Evolutionary conservation across 2,888 invertebrate species (phyloP).

Genomic region (Drosophila quinaria): DNA sequence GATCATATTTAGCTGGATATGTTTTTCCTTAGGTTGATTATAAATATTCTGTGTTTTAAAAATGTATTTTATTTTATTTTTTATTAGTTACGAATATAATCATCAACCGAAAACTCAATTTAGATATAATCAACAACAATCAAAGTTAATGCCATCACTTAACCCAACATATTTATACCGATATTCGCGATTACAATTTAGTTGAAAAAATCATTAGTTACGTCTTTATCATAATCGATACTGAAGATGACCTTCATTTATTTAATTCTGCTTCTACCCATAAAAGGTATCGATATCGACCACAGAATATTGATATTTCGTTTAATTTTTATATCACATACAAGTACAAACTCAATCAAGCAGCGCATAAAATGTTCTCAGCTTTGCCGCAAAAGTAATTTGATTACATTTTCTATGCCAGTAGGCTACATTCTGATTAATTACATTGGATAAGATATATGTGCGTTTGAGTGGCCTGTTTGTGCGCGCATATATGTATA

Average conservation of each 20-base stretch:
- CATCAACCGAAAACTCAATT: no score
- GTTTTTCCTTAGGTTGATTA: no score
- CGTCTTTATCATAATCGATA: not conserved
- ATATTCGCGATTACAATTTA: not conserved
- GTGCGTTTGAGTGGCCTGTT: not conserved
- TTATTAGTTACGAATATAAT: not conserved
- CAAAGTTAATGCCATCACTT: no score
- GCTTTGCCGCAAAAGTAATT: conserved; percentile 29
- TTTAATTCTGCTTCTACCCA: not conserved
- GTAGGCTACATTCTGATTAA: conserved; percentile 46
- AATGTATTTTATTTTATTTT: not conserved
- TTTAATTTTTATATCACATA: conserved; percentile 3
- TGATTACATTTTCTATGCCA: conserved; percentile 43
- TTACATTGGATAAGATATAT: conserved; percentile 28
- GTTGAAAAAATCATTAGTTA: not conserved
- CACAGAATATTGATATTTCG: conserved; percentile 1
- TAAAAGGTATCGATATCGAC: not conserved
- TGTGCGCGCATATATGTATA: not conserved
- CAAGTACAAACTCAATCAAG: conserved; percentile 27
- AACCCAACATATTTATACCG: no score
- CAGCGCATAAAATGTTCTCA: conserved; percentile 9
- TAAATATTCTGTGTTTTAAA: not conserved
- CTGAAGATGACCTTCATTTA: not conserved
- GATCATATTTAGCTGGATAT: not conserved
- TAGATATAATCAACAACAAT: not conserved